Evolutionary conservation across 1,140 invertebrate species (phyloP).

Genomic region (Drosophila kurseongensis): DNA sequence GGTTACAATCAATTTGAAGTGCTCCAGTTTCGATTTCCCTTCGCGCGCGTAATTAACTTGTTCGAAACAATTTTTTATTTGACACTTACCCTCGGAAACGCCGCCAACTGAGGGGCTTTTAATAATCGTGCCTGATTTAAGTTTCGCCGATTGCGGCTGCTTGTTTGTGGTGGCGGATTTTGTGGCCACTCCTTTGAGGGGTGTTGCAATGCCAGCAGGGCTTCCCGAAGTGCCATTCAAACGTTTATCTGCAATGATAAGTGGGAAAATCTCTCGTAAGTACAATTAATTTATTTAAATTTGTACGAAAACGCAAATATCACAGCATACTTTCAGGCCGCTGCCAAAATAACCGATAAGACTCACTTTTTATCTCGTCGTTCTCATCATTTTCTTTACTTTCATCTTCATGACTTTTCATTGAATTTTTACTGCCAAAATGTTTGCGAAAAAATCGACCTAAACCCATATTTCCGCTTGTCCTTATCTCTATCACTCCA

Average conservation of each 20-base stretch:
- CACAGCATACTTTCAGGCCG: slow-evolving; percentile 45
- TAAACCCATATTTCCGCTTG: slow-evolving; percentile 13
- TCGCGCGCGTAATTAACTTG: slow-evolving; percentile 19
- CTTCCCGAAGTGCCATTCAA: slow-evolving; percentile 29
- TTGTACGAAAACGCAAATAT: not conserved
- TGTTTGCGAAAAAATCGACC: slow-evolving; percentile 2
- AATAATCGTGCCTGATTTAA: slow-evolving; percentile 34
- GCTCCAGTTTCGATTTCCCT: slow-evolving; percentile 35
- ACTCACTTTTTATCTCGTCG: slow-evolving; percentile 15
- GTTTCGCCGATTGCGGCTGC: slow-evolving; percentile 28
- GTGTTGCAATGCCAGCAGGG: slow-evolving; percentile 12
- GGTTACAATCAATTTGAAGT: slow-evolving; percentile 44
- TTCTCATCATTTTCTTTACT: not conserved
- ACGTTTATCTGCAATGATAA: slow-evolving; percentile 61
- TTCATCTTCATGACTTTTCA: not conserved
- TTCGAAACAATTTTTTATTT: slow-evolving; percentile 4
- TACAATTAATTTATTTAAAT: not conserved
- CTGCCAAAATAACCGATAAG: not conserved
- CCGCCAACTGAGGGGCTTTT: slow-evolving; percentile 39
- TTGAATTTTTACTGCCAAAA: slow-evolving; percentile 29
- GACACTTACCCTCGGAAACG: slow-evolving; percentile 64
- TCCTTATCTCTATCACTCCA: not conserved
- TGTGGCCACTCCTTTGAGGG: slow-evolving; percentile 30
- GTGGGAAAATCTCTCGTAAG: not conserved
- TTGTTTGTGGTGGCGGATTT: slow-evolving; percentile 36